Conservation (phyloP, 1,140 invertebrate species). For the Diabrotica virgifera region DNA sequence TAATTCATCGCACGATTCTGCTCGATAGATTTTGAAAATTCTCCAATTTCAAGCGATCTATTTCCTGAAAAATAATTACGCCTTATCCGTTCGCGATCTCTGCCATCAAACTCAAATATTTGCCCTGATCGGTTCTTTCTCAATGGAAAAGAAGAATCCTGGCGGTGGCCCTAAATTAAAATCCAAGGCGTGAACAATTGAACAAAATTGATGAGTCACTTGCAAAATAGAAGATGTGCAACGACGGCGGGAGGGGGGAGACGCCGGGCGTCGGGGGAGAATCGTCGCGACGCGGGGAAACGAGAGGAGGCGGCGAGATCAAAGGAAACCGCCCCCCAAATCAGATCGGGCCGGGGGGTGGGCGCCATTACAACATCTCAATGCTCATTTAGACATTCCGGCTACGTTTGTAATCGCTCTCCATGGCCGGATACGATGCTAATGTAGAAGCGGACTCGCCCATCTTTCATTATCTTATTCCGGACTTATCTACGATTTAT, state of each 20-base stretch:
- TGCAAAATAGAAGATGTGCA: conserved; percentile 46
- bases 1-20: no score
- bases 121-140: neutral
- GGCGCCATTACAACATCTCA: conserved; percentile 49
- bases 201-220: conserved; percentile 48
- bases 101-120: neutral
- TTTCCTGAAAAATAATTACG: neutral
- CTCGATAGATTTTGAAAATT: no score
- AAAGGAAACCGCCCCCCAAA: conserved; percentile 50
- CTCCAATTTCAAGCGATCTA: neutral
- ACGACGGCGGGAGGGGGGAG: neutral
- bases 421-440: neutral
- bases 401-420: conserved; percentile 26
- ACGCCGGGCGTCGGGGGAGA: conserved; percentile 12
- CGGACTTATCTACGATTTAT: no score
- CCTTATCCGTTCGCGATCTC: neutral
- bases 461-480: no score
- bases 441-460: neutral
- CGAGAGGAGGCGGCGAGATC: conserved; percentile 46
- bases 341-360: conserved; percentile 45
- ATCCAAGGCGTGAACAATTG: conserved; percentile 33
- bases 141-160: neutral
- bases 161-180: neutral
- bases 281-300: conserved; percentile 21
- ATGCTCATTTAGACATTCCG: conserved; percentile 49